Conservation (phyloP, 2,113 vertebrate genomes). For the Salvelinus namaycush region DNA sequence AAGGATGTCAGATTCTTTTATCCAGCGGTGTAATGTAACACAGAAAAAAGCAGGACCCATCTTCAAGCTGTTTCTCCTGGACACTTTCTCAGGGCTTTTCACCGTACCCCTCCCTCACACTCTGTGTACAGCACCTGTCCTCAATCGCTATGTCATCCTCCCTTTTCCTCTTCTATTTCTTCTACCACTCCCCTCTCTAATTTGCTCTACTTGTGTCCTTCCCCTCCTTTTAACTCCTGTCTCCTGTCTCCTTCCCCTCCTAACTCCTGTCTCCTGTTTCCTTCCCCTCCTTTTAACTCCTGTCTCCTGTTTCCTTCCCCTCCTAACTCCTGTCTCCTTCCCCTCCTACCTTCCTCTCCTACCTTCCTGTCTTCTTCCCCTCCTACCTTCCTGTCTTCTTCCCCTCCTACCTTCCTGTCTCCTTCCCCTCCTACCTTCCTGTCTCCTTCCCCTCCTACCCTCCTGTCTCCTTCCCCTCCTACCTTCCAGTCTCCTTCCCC, state of each 20-base stretch:
- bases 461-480: neutral
- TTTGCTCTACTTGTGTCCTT: neutral
- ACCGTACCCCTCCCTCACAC: too few species aligned
- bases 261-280: neutral
- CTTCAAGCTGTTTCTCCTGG: conserved; percentile 13
- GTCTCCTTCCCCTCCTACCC: too few species aligned
- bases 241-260: too few species aligned
- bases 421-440: too few species aligned
- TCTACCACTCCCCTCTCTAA: neutral
- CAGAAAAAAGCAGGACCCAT: conserved; percentile 48
- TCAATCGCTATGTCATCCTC: neutral
- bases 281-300: too few species aligned
- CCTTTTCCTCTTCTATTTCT: neutral
- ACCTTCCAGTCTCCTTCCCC: conserved; percentile 6
- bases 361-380: neutral
- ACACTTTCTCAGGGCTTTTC: neutral
- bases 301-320: neutral
- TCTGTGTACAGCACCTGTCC: neutral
- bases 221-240: too few species aligned
- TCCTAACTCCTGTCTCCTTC: too few species aligned
- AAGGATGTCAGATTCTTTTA: conserved; percentile 31
- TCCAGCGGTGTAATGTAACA: conserved; percentile 46
- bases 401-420: too few species aligned
- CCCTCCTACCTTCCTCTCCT: neutral
- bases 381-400: conserved; percentile 18